Conservation (phyloP, 2,113 vertebrate species). For the Oophaga pumilio region DNA sequence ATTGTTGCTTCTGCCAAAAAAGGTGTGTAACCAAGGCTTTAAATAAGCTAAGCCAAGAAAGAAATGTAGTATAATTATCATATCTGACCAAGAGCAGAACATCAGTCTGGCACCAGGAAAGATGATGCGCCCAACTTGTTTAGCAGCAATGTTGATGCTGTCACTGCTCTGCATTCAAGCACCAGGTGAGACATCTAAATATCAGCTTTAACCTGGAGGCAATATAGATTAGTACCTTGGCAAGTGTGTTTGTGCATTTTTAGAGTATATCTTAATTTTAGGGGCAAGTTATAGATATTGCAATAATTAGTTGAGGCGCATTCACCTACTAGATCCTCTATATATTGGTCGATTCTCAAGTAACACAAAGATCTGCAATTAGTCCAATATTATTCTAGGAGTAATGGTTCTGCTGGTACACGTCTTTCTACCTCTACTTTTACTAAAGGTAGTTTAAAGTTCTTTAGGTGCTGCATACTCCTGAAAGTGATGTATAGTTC, state of each 20-base stretch:
- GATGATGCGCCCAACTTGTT: neutral
- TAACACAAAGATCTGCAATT: neutral
- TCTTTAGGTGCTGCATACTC: too few species aligned
- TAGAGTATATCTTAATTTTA: neutral
- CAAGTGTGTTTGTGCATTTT: neutral
- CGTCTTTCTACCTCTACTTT: neutral
- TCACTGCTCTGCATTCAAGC: neutral
- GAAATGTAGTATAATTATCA: slow-evolving; percentile 4
- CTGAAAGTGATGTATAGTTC: too few species aligned
- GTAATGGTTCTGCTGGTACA: neutral
- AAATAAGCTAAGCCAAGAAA: neutral
- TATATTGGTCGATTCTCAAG: neutral
- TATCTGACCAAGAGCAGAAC: neutral
- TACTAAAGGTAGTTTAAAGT: too few species aligned
- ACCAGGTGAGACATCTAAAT: neutral
- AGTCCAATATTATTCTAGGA: neutral
- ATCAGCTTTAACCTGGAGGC: neutral
- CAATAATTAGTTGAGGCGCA: too few species aligned
- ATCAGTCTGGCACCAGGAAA: neutral
- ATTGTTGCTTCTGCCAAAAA: neutral
- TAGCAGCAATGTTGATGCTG: slow-evolving; percentile 12
- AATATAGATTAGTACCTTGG: neutral
- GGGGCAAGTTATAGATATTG: neutral
- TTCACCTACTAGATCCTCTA: neutral
- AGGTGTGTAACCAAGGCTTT: slow-evolving; percentile 30